phyloP scores from a whole-genome alignment of 2,888 invertebrate species.

The Parelbella ahira region DNA sequence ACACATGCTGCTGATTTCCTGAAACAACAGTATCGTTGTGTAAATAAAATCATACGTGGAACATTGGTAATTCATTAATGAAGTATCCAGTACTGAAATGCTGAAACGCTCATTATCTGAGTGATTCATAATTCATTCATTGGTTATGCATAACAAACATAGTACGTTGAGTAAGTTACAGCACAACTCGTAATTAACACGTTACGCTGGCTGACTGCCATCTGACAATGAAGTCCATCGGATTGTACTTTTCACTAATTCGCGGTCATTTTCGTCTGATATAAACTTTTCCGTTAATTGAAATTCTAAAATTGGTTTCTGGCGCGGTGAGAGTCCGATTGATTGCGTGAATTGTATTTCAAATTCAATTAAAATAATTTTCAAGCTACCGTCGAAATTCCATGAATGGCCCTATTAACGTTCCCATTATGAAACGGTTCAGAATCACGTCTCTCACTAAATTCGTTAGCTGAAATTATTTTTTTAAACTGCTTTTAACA shows the following conservation, averaged over 20 bases:
- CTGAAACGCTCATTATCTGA: constrained; percentile 7
- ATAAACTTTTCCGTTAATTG: constrained; percentile 1
- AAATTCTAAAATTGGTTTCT: constrained; percentile 1
- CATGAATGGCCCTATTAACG: constrained; percentile 10
- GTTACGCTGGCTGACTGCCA: constrained; percentile 8
- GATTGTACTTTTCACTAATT: background rate
- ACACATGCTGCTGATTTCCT: too few species aligned
- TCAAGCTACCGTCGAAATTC: constrained; percentile 2
- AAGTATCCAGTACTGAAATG: too few species aligned
- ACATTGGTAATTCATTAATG: too few species aligned
- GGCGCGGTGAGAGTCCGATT: background rate
- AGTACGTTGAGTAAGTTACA: constrained; percentile 5
- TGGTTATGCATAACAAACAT: constrained; percentile 8
- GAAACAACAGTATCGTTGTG: too few species aligned
- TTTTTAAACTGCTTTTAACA: background rate
- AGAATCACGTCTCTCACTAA: background rate
- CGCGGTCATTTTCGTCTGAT: background rate
- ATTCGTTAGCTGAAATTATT: background rate
- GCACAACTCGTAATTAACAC: constrained; percentile 22
- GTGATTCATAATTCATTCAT: constrained; percentile 5
- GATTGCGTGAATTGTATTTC: constrained; percentile 12
- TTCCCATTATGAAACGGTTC: constrained; percentile 9
- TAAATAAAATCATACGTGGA: too few species aligned
- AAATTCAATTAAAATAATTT: constrained; percentile 19
- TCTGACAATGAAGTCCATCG: constrained; percentile 5